phyloP scores from a whole-genome alignment of 2,888 invertebrate genomes.

The Drosophila lutescens region DNA sequence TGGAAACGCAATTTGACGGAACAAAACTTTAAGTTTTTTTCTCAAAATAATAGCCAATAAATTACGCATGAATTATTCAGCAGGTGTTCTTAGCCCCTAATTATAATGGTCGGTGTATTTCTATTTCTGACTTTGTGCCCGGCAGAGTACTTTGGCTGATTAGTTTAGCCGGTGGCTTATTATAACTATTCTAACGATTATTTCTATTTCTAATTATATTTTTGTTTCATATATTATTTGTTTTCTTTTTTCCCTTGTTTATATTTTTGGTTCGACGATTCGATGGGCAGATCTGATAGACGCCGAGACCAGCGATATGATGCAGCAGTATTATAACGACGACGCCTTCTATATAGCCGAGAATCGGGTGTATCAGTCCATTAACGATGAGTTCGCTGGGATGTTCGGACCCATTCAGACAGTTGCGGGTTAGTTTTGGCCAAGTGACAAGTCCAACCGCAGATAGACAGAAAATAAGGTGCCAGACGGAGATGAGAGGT shows the following conservation, averaged over 20 bases:
- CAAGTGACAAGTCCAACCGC: constrained; percentile 9
- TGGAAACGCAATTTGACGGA: constrained; percentile 14
- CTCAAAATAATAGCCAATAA: constrained; percentile 22
- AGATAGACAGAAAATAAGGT: background rate
- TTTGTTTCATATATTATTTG: constrained; percentile 14
- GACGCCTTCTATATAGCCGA: constrained; percentile 83
- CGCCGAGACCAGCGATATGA: constrained; percentile 79
- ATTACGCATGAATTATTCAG: constrained; percentile 25
- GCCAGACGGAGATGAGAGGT: constrained; percentile 20
- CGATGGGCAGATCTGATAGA: constrained; percentile 78
- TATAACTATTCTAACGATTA: constrained; percentile 15
- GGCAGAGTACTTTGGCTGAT: constrained; percentile 21
- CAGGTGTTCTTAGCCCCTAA: constrained; percentile 1
- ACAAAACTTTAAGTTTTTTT: constrained; percentile 24
- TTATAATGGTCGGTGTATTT: constrained; percentile 13
- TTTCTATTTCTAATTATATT: constrained; percentile 20
- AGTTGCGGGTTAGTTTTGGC: constrained; percentile 82
- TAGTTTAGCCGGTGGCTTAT: constrained; percentile 15
- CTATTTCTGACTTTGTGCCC: constrained; percentile 7
- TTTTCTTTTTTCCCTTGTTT: constrained; percentile 28
- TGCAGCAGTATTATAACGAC: constrained; percentile 84
- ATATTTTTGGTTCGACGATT: constrained; percentile 17
- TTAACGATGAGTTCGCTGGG: constrained; percentile 83
- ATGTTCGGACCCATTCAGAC: constrained; percentile 84
- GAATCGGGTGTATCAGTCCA: constrained; percentile 83